Base-by-base conservation (phyloP, 1,140 invertebrate genomes). In the Aphidius gifuensis region DNA sequence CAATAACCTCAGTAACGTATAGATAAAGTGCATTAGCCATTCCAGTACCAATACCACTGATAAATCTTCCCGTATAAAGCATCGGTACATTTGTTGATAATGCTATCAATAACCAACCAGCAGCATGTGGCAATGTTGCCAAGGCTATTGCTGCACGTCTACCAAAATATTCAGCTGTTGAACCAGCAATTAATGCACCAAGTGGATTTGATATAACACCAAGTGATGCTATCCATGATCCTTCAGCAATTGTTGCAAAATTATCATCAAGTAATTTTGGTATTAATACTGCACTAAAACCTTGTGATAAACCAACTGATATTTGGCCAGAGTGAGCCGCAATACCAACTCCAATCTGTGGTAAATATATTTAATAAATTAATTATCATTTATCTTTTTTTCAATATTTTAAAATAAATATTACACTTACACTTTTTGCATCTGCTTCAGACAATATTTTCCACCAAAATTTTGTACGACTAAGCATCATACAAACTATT, bases 71-170 rank as follows among this genome's bases (percentile, higher is more conserved):
- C 5, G 84, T 73, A 69, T 87, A 90, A 3, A 92, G 71, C 65
- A 84, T 82, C 1, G 82, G 69, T 59, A 88, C 83, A 60, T 83
- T 81, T 39, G 81, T 78, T 4, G 86, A 82, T 69, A 87, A 82
- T 7, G 85, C 86, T 64, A 92, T 90, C 46, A 88, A 79, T 0
- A 90, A 69, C 90, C 91, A 94, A 8, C 92, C 91, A 6, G 86
- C 67, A 2, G 90, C 72, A 68, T 90, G 92, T 0, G 91, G 90
- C 40, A 92, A 65, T 6, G 87, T 85, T 4, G 89, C 87, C 9
- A 90, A 75, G 67, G 90, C 85, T 39, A 94, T 85, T 1, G 90
- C 85, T 5, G 84, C 79, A 71, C 86, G 87, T 46, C 92, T 78
- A 2, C 92, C 92, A 49, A 89, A 80, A 11, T 82, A 83, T 71